phyloP scores from a whole-genome alignment of 2,113 vertebrate species.

The Rafetus swinhoei region DNA sequence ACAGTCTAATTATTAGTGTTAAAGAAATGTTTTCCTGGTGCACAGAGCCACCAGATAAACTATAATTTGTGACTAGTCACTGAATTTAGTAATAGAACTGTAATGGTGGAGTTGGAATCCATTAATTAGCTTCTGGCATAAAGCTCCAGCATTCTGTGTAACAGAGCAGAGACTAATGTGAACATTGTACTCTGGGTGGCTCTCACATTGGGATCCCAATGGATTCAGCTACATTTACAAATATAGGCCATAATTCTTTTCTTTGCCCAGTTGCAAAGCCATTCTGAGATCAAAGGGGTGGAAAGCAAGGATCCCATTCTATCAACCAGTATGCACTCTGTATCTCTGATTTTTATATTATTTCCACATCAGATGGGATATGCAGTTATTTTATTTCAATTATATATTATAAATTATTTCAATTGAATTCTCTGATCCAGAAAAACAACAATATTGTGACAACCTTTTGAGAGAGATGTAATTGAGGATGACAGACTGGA shows the following conservation, averaged over 20 bases:
- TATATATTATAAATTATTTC: not conserved
- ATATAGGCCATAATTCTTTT: conserved; percentile 25
- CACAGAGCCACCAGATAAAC: conserved; percentile 62
- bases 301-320: conserved; percentile 1
- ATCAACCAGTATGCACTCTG: not conserved
- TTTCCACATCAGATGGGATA: not conserved
- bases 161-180: conserved; percentile 48
- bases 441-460: not conserved
- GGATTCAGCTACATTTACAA: conserved; percentile 24
- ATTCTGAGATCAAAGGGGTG: conserved; percentile 40
- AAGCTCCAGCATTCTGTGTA: conserved; percentile 58
- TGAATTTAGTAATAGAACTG: conserved; percentile 60
- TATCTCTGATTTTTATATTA: conserved; percentile 6
- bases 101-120: conserved; percentile 37
- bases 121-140: conserved; percentile 58
- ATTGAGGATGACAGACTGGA: not conserved
- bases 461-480: not conserved
- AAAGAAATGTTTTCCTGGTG: conserved; percentile 67
- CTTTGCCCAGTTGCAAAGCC: conserved; percentile 13
- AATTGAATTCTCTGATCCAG: not conserved
- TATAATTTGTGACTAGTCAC: conserved; percentile 64
- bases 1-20: conserved; percentile 38
- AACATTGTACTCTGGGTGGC: conserved; percentile 33
- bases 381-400: not conserved
- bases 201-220: not conserved